Evolutionary conservation across 1,140 invertebrate species (phyloP).

Genomic region (Cecropterus lyciades): DNA sequence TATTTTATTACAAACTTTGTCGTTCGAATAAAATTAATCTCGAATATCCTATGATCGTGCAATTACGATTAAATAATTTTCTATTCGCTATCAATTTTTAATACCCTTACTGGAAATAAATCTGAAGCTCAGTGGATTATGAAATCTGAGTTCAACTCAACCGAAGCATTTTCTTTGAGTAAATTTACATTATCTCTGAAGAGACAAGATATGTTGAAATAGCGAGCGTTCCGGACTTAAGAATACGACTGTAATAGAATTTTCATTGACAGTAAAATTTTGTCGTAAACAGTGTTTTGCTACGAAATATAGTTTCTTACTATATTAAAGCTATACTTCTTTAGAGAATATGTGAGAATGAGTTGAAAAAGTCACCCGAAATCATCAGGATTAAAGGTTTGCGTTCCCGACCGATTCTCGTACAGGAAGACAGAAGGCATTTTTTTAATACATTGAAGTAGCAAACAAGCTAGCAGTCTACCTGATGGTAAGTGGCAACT

Average conservation of each 20-base stretch:
- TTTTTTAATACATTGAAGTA: no score
- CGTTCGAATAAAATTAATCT: slow-evolving; percentile 6
- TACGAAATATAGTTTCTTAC: no score
- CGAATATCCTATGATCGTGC: background rate
- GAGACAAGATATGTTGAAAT: slow-evolving; percentile 24
- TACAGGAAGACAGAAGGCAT: no score
- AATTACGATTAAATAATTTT: slow-evolving; percentile 19
- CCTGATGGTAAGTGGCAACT: no score
- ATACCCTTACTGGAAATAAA: slow-evolving; percentile 12
- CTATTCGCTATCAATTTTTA: slow-evolving; percentile 16
- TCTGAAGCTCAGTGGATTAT: slow-evolving; percentile 9
- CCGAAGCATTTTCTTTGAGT: slow-evolving; percentile 31
- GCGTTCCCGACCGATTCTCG: no score
- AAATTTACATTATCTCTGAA: slow-evolving; percentile 36
- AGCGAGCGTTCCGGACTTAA: slow-evolving; percentile 11
- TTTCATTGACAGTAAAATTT: slow-evolving; percentile 1
- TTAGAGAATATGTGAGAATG: no score
- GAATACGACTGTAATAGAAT: slow-evolving; percentile 18
- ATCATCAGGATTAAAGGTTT: no score
- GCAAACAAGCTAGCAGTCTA: no score
- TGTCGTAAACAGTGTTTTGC: no score
- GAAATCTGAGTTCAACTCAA: slow-evolving; percentile 17
- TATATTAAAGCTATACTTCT: no score
- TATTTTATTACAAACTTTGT: no score
- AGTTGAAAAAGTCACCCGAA: no score